Conservation (phyloP, 1,140 invertebrate species). For the Euura saliciscinereae region DNA sequence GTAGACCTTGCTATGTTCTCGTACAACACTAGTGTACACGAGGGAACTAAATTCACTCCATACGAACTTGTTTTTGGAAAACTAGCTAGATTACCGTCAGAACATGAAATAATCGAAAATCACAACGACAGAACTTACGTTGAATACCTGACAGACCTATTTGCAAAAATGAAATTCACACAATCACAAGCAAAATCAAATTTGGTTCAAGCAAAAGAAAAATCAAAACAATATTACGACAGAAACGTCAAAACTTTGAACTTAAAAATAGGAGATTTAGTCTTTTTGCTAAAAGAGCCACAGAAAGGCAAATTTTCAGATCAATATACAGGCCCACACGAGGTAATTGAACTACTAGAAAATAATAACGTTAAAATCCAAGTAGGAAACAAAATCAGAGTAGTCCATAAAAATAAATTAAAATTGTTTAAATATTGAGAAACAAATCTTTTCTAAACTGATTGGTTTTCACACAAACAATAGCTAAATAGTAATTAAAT, state of each 20-base stretch:
- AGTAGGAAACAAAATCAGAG: conserved; percentile 11
- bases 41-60: conserved; percentile 27
- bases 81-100: not conserved
- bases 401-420: conserved; percentile 17
- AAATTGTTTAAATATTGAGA: not conserved
- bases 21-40: not conserved
- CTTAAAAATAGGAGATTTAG: conserved; percentile 18
- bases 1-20: conserved; percentile 10
- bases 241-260: not conserved
- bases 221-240: conserved; percentile 12
- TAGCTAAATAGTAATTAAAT: too few relatives aligned
- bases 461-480: too few relatives aligned
- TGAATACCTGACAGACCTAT: not conserved
- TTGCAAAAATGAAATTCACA: not conserved
- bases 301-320: not conserved
- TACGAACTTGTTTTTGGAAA: conserved; percentile 17
- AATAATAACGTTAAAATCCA: not conserved
- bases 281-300: not conserved
- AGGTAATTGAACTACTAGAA: not conserved
- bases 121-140: not conserved
- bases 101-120: not conserved
- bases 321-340: not conserved
- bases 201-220: not conserved
- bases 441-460: too few relatives aligned
- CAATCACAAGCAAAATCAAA: conserved; percentile 11